A percentile compares a stretch with the other conserved stretches of the same genome.
Evolutionary conservation across 1,140 invertebrate species (phyloP).

Genomic region (Nasonia giraulti): DNA sequence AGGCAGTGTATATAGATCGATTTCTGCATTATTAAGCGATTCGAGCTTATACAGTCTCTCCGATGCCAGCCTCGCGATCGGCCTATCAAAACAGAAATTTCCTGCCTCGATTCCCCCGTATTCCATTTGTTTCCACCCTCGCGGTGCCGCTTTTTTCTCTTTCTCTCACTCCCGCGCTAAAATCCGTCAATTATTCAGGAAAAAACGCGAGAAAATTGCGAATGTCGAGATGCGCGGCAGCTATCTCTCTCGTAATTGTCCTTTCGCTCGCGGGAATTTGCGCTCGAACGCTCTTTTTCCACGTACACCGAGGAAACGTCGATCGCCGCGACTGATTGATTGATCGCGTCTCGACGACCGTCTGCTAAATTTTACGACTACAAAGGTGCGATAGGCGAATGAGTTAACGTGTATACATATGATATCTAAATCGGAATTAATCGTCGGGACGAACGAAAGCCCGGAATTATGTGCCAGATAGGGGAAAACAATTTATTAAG

Average conservation of each 20-base stretch:
- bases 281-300: too few relatives aligned
- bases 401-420: too few relatives aligned
- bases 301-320: too few relatives aligned
- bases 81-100: slow-evolving; percentile 57
- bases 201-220: slow-evolving; percentile 38
- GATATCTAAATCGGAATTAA: too few relatives aligned
- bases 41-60: too few relatives aligned
- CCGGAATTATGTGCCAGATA: neutral
- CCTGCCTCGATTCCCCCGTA: slow-evolving; percentile 51
- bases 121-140: slow-evolving; percentile 49
- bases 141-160: slow-evolving; percentile 1
- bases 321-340: too few relatives aligned
- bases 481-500: slow-evolving; percentile 15
- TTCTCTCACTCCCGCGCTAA: neutral
- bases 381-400: too few relatives aligned
- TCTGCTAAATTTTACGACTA: too few relatives aligned
- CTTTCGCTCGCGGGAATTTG: neutral
- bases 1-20: slow-evolving; percentile 8
- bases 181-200: slow-evolving; percentile 54
- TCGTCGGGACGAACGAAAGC: too few relatives aligned
- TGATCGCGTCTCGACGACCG: too few relatives aligned
- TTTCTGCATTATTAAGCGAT: slow-evolving; percentile 37
- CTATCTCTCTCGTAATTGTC: neutral
- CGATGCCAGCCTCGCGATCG: neutral
- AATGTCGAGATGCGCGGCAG: neutral